A percentile compares a stretch with the other conserved stretches of the same genome.
These are phyloP conservation scores for Labia minor DNA, from an alignment of 2,888 invertebrate genomes.

Conservation along the genomic window DNA sequence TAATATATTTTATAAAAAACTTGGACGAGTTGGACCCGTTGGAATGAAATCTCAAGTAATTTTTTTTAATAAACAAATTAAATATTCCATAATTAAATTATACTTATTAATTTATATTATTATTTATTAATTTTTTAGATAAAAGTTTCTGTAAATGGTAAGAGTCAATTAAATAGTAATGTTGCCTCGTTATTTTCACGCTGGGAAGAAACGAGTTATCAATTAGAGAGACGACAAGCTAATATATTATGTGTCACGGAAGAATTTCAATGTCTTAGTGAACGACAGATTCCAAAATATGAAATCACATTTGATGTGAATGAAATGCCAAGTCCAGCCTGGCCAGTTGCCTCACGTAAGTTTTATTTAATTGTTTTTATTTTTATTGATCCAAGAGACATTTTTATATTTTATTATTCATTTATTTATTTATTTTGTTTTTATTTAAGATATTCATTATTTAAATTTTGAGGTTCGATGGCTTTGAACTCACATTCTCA, in stretches of 20 bases:
- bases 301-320: conserved; percentile 60
- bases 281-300: conserved; percentile 61
- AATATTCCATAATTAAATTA: too few species aligned
- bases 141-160: conserved; percentile 47
- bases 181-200: conserved; percentile 60
- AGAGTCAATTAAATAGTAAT: conserved; percentile 48
- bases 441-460: too few species aligned
- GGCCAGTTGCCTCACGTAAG: conserved; percentile 16
- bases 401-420: too few species aligned
- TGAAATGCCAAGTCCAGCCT: conserved; percentile 35
- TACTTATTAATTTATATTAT: too few species aligned
- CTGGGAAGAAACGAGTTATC: conserved; percentile 95
- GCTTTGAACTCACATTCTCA: too few species aligned
- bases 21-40: conserved; percentile 55
- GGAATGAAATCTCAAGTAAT: conserved; percentile 54
- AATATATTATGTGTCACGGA: conserved; percentile 65
- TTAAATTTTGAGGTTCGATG: too few species aligned
- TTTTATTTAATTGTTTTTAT: too few species aligned
- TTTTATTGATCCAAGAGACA: too few species aligned
- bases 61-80: background rate
- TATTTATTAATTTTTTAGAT: conserved; percentile 33
- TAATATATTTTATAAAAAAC: conserved; percentile 51
- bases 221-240: conserved; percentile 74
- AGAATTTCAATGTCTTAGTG: conserved; percentile 60
- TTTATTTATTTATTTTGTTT: too few species aligned